Conservation (phyloP, 2,888 invertebrate genomes). For the Oasisia sp. region DNA sequence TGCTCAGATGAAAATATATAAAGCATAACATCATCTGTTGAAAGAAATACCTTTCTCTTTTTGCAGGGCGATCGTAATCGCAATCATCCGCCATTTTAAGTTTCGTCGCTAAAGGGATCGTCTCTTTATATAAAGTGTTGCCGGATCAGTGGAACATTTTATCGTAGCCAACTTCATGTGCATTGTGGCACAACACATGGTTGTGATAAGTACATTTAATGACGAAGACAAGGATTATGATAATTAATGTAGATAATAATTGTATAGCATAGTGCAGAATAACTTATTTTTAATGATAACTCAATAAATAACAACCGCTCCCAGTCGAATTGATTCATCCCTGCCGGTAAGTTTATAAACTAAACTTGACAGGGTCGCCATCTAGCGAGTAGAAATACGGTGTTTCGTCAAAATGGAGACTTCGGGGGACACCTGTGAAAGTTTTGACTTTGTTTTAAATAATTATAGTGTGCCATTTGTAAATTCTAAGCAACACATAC, state of each 20-base stretch:
- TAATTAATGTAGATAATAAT: not conserved
- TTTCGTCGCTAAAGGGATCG: not conserved
- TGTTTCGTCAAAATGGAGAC: not conserved
- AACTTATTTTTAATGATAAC: not conserved
- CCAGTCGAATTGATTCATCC: not conserved
- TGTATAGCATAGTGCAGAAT: not conserved
- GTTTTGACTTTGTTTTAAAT: constrained; percentile 17
- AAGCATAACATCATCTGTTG: not conserved
- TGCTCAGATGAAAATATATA: not conserved
- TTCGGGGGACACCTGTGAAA: not conserved
- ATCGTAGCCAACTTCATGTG: too few relatives aligned
- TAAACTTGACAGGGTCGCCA: too few relatives aligned
- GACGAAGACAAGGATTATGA: not conserved
- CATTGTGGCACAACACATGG: not conserved
- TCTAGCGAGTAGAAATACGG: not conserved
- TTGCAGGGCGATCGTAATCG: not conserved
- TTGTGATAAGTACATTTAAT: not conserved
- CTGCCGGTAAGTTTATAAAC: not conserved
- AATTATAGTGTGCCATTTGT: not conserved
- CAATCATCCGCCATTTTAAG: constrained; percentile 10
- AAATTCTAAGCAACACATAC: not conserved
- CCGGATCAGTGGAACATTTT: not conserved
- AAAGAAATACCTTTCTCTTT: not conserved
- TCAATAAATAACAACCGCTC: not conserved
- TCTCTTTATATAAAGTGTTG: not conserved